Evolutionary conservation across 2,113 vertebrate species (phyloP).

Genomic region (Thunnus thynnus): DNA sequence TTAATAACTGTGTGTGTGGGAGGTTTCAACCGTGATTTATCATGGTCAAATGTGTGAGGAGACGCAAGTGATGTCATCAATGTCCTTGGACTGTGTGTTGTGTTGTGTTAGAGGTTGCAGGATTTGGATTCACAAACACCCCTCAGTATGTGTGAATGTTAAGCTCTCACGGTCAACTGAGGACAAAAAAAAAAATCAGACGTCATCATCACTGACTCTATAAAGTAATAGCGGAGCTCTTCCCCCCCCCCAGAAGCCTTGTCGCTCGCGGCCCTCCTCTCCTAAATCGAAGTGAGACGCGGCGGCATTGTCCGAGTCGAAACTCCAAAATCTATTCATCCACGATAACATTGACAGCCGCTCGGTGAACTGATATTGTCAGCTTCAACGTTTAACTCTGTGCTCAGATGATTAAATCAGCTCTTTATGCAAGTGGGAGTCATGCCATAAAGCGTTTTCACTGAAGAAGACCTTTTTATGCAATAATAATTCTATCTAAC

Average conservation of each 20-base stretch:
- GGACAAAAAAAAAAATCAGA: no score
- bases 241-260: no score
- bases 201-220: no score
- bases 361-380: not conserved
- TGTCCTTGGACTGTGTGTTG: conserved; percentile 45
- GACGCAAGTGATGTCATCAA: conserved; percentile 3
- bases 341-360: not conserved
- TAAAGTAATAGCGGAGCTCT: no score
- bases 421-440: not conserved
- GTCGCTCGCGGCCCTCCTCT: no score
- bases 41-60: not conserved
- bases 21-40: conserved; percentile 13
- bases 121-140: conserved; percentile 21
- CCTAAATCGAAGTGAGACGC: no score
- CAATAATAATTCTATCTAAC: not conserved
- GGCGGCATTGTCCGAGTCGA: not conserved
- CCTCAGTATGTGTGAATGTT: no score
- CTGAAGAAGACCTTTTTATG: conserved; percentile 2
- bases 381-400: conserved; percentile 1
- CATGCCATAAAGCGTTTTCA: not conserved
- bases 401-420: not conserved
- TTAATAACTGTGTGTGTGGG: conserved; percentile 1
- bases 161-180: no score
- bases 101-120: conserved; percentile 27
- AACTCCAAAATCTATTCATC: not conserved